Conservation (phyloP, 1,140 invertebrate genomes). For the Contarinia nasturtii region DNA sequence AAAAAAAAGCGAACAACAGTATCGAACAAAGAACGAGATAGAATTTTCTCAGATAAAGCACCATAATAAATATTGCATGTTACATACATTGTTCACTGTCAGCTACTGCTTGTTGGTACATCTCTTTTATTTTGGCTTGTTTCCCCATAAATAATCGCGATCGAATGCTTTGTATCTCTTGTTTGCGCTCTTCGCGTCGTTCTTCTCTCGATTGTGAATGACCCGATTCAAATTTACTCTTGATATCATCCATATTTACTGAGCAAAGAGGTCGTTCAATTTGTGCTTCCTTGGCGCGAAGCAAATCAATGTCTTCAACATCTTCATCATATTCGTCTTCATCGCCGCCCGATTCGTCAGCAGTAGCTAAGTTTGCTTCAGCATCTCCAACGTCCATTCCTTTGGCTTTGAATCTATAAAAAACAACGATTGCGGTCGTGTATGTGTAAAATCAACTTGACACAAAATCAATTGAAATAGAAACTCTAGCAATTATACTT, state of each 20-base stretch:
- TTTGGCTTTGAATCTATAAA: constrained; percentile 51
- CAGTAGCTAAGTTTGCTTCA: constrained; percentile 27
- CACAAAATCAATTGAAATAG: background rate
- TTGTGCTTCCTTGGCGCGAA: constrained; percentile 23
- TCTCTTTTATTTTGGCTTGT: constrained; percentile 76
- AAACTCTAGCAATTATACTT: too few relatives aligned
- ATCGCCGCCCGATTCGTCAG: constrained; percentile 26
- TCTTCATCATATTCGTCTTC: constrained; percentile 29
- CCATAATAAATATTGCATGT: background rate
- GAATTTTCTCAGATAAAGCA: background rate
- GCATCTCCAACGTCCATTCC: constrained; percentile 60
- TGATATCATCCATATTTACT: constrained; percentile 67
- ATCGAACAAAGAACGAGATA: background rate
- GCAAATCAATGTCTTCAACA: constrained; percentile 25
- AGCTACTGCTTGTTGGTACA: constrained; percentile 75
- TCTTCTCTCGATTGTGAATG: constrained; percentile 41
- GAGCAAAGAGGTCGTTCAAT: constrained; percentile 60
- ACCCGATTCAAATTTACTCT: constrained; percentile 54
- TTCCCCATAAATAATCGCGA: constrained; percentile 70
- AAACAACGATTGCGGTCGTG: too few relatives aligned
- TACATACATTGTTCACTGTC: constrained; percentile 42
- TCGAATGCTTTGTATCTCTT: constrained; percentile 69
- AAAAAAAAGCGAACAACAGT: too few relatives aligned
- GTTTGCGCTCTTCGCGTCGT: constrained; percentile 59
- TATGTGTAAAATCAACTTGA: background rate